Base-by-base conservation (phyloP, 2,113 vertebrate species). In the Elachura formosa region DNA sequence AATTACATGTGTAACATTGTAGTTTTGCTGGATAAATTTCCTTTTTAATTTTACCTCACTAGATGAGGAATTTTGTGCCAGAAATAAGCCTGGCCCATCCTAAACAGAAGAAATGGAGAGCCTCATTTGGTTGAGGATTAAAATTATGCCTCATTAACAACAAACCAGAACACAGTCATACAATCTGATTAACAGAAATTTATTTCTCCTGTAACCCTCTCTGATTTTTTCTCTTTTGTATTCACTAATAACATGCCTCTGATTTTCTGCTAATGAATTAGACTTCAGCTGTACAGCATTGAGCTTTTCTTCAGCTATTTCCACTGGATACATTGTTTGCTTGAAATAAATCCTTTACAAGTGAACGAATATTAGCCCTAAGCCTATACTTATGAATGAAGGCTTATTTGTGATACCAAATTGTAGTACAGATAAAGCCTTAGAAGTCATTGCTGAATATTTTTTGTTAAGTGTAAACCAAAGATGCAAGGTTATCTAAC, bases 311-410 rank as follows among this genome's bases (percentile, higher is more conserved):
- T 89, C 29, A 34, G 4, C 74, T 96, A 89, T 5, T 78, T 93
- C 45, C 62, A 46, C 26, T 59, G 69, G 29, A 78, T 85, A 84
- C 10, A 83, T 38, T 77, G 46, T 75, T 94, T 94, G 29, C 52
- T 33, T 76, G 73, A 83, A 94, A 90, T 51, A 93, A 89, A 79
- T 2, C 24, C 61, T 88, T 94, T 78, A 77, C 45, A 86, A 85
- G 83, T 45, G 63, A 95, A 87, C 38, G 34, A 86, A 64, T 84
- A 83, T 79, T 63, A 82, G 46, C 86, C 41, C 38, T 87, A 87
- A 92, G 38, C 52, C 78, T 79, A 46, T 46, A 63, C 7, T 91
- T 91, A 77, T 23, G 46, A 95, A 90, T 83, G 28, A 72, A 77
- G 16, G 21, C 13, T 84, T 82, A 80, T 78, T 92, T 94, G 76